Base-by-base conservation (phyloP, 2,113 vertebrate genomes). In the Montifringilla adamsi region DNA sequence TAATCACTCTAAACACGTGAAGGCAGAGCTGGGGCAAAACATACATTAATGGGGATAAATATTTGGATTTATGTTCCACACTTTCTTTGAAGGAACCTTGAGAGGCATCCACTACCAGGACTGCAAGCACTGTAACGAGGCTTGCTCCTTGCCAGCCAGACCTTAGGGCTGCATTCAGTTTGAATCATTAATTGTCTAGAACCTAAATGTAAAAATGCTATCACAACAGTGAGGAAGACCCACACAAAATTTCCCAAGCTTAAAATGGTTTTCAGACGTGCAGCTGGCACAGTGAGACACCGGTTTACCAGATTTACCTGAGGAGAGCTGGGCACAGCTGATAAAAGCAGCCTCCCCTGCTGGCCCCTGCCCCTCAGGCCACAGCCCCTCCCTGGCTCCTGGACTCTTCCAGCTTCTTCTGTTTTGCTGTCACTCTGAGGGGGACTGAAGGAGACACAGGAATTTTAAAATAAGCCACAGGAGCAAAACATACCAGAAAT, bases 111-210 rank as follows among this genome's bases (percentile, higher is more conserved):
- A 15, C 24, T 55, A 2, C 20, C 58, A 31, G 4, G 4, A 0
- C 56, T 64, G 72, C 49, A 4, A 30, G 11, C n/a, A 4, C 30
- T 19, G 15, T 1, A 15, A 4, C 37, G 10, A 1, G 4, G 6
- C 21, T 7, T 52, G 53, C 67, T n/a, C 53, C 18, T 0, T 3
- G 19, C 47, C 52, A 33, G n/a, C 55, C 37, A 49, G 39, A 50
- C 21, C 31, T 63, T 1, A 19, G 59, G 59, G 16, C 1, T 55
- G 18, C 24, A 9, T 11, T 68, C 53, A 3, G 2, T 35, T 46
- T 55, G 19, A 39, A 0, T 3, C 44, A 19, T 15, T 23, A 6
- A 20, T 44, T 62, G 43, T 15, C 12, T 4, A 66, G 43, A 55
- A 31, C 28, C 16, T 13, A 30, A 18, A 24, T 7, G 33, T 46